These are phyloP conservation scores for Acrobeloides nanus DNA, from an alignment of 2,888 invertebrate genomes.

Conservation along the genomic window DNA sequence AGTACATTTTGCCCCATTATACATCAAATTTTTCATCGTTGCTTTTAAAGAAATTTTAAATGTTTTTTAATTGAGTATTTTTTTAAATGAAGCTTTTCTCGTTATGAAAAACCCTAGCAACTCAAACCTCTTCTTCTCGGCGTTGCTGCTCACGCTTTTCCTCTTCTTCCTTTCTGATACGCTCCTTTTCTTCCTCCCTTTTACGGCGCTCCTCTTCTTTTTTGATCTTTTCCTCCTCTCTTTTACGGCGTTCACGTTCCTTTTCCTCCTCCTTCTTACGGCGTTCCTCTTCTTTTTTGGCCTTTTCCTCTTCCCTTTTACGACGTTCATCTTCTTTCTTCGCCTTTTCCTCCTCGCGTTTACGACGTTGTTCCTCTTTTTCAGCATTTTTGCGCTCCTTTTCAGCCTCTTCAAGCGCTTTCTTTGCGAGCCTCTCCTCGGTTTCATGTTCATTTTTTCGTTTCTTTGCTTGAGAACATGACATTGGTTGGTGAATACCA, in stretches of 20 bases:
- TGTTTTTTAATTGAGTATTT: background rate
- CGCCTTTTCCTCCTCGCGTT: slow-evolving; percentile 11
- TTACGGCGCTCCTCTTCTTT: background rate
- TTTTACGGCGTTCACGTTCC: slow-evolving; percentile 6
- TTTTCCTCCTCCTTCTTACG: slow-evolving; percentile 4
- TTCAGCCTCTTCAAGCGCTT: too few species aligned
- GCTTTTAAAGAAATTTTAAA: background rate
- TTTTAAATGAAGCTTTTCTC: slow-evolving; percentile 4
- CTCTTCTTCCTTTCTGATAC: slow-evolving; percentile 14
- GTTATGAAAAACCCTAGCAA: too few species aligned
- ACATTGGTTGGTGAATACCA: too few species aligned
- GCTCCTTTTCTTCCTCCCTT: background rate
- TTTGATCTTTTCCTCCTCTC: slow-evolving; percentile 9
- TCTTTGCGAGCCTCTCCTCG: too few species aligned
- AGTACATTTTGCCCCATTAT: background rate
- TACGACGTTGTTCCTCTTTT: slow-evolving; percentile 24
- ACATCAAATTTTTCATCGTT: background rate
- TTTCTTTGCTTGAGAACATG: too few species aligned
- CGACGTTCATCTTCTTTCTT: slow-evolving; percentile 6
- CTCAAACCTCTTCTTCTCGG: slow-evolving; percentile 26
- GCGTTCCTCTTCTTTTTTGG: slow-evolving; percentile 9
- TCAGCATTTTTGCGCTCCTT: too few species aligned
- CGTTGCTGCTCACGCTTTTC: slow-evolving; percentile 15
- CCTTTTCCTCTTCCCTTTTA: slow-evolving; percentile 4
- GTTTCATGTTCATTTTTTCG: too few species aligned